phyloP scores from a whole-genome alignment of 2,113 vertebrate species.

The Nannospalax galili region DNA sequence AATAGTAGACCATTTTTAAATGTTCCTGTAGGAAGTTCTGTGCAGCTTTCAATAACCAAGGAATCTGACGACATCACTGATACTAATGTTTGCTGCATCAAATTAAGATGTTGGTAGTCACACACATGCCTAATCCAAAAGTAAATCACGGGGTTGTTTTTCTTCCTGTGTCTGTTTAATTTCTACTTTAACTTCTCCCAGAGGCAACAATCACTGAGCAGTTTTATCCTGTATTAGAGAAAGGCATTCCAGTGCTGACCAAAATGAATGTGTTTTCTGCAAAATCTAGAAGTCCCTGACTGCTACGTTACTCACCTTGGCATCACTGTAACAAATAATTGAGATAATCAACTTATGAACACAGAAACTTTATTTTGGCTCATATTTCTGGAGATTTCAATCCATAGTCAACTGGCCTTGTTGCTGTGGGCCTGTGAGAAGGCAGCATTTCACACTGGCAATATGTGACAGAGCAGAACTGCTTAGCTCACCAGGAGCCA shows the following conservation, averaged over 20 bases:
- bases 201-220: not conserved
- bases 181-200: not conserved
- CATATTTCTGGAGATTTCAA: not conserved
- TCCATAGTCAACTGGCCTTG: not conserved
- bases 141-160: not conserved
- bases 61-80: not conserved
- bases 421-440: not conserved
- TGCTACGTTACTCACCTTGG: not conserved
- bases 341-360: not conserved
- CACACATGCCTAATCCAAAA: not conserved
- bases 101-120: not conserved
- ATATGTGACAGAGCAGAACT: not conserved
- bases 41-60: constrained; percentile 34
- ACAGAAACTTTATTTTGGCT: not conserved
- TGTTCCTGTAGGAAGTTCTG: constrained; percentile 19
- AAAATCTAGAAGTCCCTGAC: not conserved
- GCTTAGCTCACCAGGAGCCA: not conserved
- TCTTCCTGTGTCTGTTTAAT: not conserved
- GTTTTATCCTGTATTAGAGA: not conserved
- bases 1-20: not conserved
- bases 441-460: too few relatives aligned
- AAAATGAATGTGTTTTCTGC: not conserved
- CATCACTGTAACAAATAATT: not conserved
- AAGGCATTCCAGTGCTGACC: not conserved
- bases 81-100: not conserved